Evolutionary conservation across 2,888 invertebrate species (phyloP), one percentile per base, ranked within the genome.

Genomic region (Drosophila barbarae): DNA sequence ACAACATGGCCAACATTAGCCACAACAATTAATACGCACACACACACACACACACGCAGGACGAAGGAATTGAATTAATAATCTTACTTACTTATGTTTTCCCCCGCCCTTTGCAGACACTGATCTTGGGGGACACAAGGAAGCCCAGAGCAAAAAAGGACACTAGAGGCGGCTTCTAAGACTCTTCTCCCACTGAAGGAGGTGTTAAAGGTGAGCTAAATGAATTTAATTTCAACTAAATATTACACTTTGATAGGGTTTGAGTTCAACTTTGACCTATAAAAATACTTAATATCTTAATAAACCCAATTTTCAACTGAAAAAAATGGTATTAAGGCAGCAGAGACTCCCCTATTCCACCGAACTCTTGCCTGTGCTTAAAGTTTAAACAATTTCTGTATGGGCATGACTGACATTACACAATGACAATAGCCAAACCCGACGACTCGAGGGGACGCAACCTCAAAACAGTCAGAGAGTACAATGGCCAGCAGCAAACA

Each of bases 31-130:
- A 77, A 83, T 77, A 64, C 68, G 69, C 66, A 68, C 63, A 41
- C 38, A 50, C 38, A 36, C 26, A 50, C 39, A 53, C 9, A 21
- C 9, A 59, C 58, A 63, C 32, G 10, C 5, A 44, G 46, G 46
- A 18, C 32, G 30, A 54, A 66, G 65, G 69, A 74, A 78, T 77
- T 73, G 74, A 78, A 78, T 77, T 77, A 84, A 83, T 81, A 78
- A 81, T 68, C 70, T 52, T 52, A 64, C 65, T 69, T 73, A 23
- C 52, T 28, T 47, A 28, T n/a, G 36, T 10, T 49, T 21, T 28
- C 4, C 39, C 3, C 10, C 7, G 5, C 26, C 26, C 26, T 26
- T 39, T 64, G 5, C 30, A 47, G 46, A 47, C 50, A 41, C 65
- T 59, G 67, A 69, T 68, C 67, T 53, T 12, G 8, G 12, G 30